These are phyloP conservation scores for Lytechinus variegatus DNA, from an alignment of 35 echinoderm and acorn worm species.

Conservation along the genomic window DNA sequence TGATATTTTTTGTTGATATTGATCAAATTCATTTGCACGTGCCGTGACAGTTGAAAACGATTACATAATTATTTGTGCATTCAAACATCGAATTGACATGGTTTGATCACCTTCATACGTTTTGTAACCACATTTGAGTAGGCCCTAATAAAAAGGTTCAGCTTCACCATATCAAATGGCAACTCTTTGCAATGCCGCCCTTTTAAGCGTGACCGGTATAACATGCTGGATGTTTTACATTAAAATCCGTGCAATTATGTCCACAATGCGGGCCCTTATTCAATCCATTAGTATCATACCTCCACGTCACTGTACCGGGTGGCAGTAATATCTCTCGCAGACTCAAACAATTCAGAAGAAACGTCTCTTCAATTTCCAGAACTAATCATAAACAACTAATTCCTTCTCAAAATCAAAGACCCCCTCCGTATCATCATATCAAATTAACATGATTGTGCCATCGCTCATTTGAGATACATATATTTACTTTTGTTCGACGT, in stretches of 20 bases:
- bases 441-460: constrained; percentile 20
- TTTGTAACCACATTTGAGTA: too few relatives aligned
- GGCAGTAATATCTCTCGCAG: background rate
- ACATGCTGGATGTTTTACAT: background rate
- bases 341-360: background rate
- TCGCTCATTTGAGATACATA: background rate
- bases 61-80: too few relatives aligned
- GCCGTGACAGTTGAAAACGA: too few relatives aligned
- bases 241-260: background rate
- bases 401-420: background rate
- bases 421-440: background rate
- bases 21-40: too few relatives aligned
- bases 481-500: background rate
- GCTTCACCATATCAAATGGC: background rate
- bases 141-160: background rate
- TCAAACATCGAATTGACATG: too few relatives aligned
- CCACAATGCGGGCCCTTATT: constrained; percentile 8
- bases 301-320: background rate
- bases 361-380: background rate
- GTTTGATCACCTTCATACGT: too few relatives aligned
- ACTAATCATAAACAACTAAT: constrained; percentile 1
- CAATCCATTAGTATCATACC: constrained; percentile 4
- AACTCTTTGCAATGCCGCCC: background rate
- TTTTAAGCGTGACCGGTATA: background rate
- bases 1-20: too few relatives aligned